Conservation (phyloP, 2,888 invertebrate species). For the Dryobotodes eremita region DNA sequence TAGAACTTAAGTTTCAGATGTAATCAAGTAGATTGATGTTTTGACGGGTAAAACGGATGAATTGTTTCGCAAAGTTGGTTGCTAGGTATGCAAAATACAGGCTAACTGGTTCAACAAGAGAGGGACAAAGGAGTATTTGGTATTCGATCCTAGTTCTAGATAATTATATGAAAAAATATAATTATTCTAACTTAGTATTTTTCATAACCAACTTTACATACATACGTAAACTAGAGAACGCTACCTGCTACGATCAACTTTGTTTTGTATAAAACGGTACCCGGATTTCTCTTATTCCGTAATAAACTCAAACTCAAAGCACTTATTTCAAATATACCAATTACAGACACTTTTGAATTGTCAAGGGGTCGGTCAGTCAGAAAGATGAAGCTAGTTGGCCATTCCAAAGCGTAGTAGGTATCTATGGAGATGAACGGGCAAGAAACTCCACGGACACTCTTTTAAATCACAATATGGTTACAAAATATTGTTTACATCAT, state of each 20-base stretch:
- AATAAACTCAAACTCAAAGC: too few relatives aligned
- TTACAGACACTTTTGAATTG: too few relatives aligned
- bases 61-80: constrained; percentile 19
- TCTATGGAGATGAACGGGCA: too few relatives aligned
- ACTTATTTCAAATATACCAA: too few relatives aligned
- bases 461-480: too few relatives aligned
- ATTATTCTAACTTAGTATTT: too few relatives aligned
- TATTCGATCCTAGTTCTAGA: neutral
- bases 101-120: too few relatives aligned
- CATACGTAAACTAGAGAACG: neutral
- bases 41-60: constrained; percentile 37
- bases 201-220: neutral
- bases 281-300: neutral
- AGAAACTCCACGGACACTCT: too few relatives aligned
- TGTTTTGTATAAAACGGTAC: neutral
- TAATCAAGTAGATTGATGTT: constrained; percentile 38
- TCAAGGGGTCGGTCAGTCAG: too few relatives aligned
- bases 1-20: constrained; percentile 37
- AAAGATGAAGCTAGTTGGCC: too few relatives aligned
- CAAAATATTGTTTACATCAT: too few relatives aligned
- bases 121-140: neutral
- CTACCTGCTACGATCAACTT: neutral
- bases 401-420: too few relatives aligned
- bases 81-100: neutral
- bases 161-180: neutral